Evolutionary conservation across 2,113 vertebrate genomes (phyloP).

Genomic region (Gasterosteus nipponicus): DNA sequence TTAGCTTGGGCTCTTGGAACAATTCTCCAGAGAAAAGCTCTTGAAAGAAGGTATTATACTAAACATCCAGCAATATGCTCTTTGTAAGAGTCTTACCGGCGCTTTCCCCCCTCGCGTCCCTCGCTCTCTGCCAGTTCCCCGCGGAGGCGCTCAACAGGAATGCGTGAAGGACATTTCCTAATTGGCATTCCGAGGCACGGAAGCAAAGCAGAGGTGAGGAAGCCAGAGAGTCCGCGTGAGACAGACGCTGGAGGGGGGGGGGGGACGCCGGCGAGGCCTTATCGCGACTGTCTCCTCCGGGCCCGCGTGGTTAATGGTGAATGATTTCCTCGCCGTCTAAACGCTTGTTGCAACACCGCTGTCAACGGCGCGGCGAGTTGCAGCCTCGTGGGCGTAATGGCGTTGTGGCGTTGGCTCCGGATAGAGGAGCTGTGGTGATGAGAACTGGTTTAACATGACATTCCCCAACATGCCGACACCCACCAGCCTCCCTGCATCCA

Average conservation of each 20-base stretch:
- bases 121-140: constrained; percentile 37
- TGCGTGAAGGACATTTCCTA: constrained; percentile 65
- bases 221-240: constrained; percentile 53
- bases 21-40: constrained; percentile 61
- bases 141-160: constrained; percentile 54
- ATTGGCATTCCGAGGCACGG: constrained; percentile 71
- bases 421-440: constrained; percentile 13
- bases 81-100: constrained; percentile 72
- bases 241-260: constrained; percentile 45
- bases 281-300: constrained; percentile 64
- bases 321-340: constrained; percentile 72
- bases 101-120: constrained; percentile 59
- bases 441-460: constrained; percentile 35
- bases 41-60: constrained; percentile 73
- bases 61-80: constrained; percentile 70
- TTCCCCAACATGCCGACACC: constrained; percentile 39
- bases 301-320: constrained; percentile 65
- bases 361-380: constrained; percentile 64
- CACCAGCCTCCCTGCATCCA: constrained; percentile 1
- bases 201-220: constrained; percentile 63
- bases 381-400: constrained; percentile 67
- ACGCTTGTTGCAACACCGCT: constrained; percentile 67
- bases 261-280: constrained; percentile 36
- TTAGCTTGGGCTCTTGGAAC: constrained; percentile 65
- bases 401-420: constrained; percentile 58